These are phyloP conservation scores for Sebastolobus altivelis DNA, from an alignment of 2,797 vertebrate genomes.

Conservation along the genomic window DNA sequence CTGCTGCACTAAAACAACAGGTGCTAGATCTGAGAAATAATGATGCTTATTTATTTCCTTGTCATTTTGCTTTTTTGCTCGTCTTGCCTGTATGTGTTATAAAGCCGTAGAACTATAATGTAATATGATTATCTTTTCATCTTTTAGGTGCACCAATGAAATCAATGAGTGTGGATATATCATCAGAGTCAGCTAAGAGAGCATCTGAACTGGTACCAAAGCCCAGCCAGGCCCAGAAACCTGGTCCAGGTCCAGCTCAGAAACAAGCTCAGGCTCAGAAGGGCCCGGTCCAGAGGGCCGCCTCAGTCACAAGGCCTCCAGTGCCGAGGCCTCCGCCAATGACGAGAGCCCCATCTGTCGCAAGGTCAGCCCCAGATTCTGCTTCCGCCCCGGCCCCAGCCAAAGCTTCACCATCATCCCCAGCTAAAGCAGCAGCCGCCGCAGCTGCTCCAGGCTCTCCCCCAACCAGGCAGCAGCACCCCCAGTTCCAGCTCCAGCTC, in stretches of 20 bases:
- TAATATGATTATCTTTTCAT: constrained; percentile 87
- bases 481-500: background rate
- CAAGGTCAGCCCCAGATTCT: constrained; percentile 66
- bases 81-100: constrained; percentile 57
- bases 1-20: constrained; percentile 59
- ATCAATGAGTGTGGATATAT: constrained; percentile 91
- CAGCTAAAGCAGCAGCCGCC: constrained; percentile 54
- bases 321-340: constrained; percentile 81
- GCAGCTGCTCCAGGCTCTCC: constrained; percentile 35
- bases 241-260: constrained; percentile 61
- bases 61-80: constrained; percentile 10
- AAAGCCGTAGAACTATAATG: background rate
- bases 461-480: constrained; percentile 12
- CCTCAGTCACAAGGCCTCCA: constrained; percentile 77
- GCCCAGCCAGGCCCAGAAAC: constrained; percentile 80
- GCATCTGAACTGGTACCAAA: constrained; percentile 85
- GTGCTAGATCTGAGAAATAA: constrained; percentile 57
- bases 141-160: constrained; percentile 92
- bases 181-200: constrained; percentile 83
- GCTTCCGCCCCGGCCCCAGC: constrained; percentile 49
- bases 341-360: constrained; percentile 75
- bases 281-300: constrained; percentile 75
- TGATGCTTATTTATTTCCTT: constrained; percentile 16
- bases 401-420: constrained; percentile 66
- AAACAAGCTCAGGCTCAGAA: constrained; percentile 69